These are phyloP conservation scores for Ibidorhyncha struthersii DNA, from an alignment of 2,113 vertebrate genomes.

Conservation along the genomic window DNA sequence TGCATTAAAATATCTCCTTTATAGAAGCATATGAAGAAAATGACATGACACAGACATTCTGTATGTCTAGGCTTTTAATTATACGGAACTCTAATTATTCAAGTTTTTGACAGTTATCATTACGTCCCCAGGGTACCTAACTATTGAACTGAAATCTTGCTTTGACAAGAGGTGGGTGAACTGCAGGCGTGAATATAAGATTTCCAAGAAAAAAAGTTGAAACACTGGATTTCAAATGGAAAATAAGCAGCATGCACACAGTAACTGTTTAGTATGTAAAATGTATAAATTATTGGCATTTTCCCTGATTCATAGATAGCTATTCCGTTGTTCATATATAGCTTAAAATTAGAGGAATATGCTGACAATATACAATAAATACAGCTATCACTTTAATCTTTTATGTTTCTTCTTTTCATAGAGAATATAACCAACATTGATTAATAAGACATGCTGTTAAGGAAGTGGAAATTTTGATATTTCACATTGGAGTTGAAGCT, in stretches of 20 bases:
- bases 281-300: not conserved
- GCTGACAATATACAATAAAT: not conserved
- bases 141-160: conserved; percentile 18
- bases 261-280: not conserved
- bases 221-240: not conserved
- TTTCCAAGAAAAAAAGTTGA: not conserved
- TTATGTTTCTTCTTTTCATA: not conserved
- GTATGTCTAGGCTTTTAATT: not conserved
- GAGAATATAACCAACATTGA: not conserved
- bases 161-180: conserved; percentile 47
- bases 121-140: not conserved
- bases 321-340: not conserved
- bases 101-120: conserved; percentile 12
- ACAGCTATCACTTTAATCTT: not conserved
- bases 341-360: not conserved
- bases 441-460: not conserved
- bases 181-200: not conserved
- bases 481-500: not conserved
- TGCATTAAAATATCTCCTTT: not conserved
- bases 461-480: not conserved
- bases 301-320: not conserved
- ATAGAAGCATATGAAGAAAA: not conserved
- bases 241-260: not conserved
- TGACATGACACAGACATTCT: not conserved
- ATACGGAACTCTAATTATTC: conserved; percentile 6